Percentiles rank a stretch among this genome's conserved stretches.
phyloP scores from a whole-genome alignment of 1,140 invertebrate genomes.

The Drosophila sproati region DNA sequence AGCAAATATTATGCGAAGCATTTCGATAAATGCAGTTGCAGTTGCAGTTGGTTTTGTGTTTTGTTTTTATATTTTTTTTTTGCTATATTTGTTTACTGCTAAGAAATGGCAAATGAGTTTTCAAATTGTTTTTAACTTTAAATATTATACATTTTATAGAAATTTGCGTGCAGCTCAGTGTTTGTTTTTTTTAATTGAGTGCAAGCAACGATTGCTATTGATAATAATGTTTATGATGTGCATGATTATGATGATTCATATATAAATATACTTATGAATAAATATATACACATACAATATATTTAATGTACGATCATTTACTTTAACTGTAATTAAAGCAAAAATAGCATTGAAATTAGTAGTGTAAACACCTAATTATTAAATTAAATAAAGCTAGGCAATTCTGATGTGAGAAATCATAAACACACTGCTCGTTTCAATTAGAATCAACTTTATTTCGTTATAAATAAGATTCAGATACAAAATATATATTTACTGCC shows the following conservation, averaged over 20 bases:
- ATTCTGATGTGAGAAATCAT: conserved; percentile 70
- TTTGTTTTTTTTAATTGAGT: conserved; percentile 44
- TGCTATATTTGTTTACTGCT: conserved; percentile 18
- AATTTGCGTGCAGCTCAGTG: conserved; percentile 36
- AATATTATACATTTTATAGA: conserved; percentile 20
- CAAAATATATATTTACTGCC: conserved; percentile 31
- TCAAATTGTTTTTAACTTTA: conserved; percentile 27
- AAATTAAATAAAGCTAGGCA: conserved; percentile 75
- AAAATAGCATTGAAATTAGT: conserved; percentile 76
- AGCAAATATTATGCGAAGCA: conserved; percentile 19
- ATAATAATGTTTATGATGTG: conserved; percentile 68
- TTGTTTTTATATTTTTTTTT: too few relatives aligned
- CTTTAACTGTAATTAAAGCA: conserved; percentile 77
- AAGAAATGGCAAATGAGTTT: conserved; percentile 16
- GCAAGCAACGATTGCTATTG: conserved; percentile 67
- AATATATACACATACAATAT: conserved; percentile 58
- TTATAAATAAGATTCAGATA: conserved; percentile 47
- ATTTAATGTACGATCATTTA: conserved; percentile 68
- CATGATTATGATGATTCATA: conserved; percentile 39
- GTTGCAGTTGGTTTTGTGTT: conserved; percentile 15
- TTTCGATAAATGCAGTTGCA: conserved; percentile 10
- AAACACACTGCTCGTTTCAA: conserved; percentile 18
- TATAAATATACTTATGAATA: conserved; percentile 26
- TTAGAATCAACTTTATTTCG: conserved; percentile 15
- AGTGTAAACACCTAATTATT: conserved; percentile 74